These are phyloP conservation scores for Eucidaris tribuloides DNA, from an alignment of 35 echinoderm and acorn worm genomes.

Conservation along the genomic window DNA sequence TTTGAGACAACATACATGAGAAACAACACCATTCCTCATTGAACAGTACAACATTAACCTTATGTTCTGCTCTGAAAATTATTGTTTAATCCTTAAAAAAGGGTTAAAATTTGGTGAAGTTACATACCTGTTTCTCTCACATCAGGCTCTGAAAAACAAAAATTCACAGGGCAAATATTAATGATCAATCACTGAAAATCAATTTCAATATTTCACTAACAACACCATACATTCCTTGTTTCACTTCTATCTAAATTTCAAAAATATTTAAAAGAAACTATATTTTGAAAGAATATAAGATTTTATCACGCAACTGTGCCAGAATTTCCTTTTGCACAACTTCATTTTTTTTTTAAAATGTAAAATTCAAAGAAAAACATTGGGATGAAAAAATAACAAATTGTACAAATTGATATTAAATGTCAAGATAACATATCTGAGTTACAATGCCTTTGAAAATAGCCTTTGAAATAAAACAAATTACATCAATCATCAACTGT, in stretches of 20 bases:
- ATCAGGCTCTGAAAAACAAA: background rate
- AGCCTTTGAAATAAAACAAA: too few relatives aligned
- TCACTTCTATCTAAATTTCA: background rate
- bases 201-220: background rate
- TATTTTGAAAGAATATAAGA: background rate
- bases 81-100: background rate
- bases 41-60: background rate
- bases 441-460: too few relatives aligned
- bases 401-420: too few relatives aligned
- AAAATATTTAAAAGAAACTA: background rate
- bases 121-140: slow-evolving; percentile 6
- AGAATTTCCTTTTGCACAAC: background rate
- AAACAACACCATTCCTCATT: background rate
- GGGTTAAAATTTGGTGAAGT: background rate
- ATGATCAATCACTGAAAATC: background rate
- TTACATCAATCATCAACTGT: too few relatives aligned
- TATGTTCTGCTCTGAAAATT: background rate
- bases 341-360: too few relatives aligned
- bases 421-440: too few relatives aligned
- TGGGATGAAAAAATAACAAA: too few relatives aligned
- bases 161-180: background rate
- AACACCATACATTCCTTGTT: background rate
- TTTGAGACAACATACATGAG: background rate
- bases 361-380: too few relatives aligned
- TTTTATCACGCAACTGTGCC: too few relatives aligned